phyloP scores from a whole-genome alignment of 2,113 vertebrate species.

The Orthonyx spaldingii region DNA sequence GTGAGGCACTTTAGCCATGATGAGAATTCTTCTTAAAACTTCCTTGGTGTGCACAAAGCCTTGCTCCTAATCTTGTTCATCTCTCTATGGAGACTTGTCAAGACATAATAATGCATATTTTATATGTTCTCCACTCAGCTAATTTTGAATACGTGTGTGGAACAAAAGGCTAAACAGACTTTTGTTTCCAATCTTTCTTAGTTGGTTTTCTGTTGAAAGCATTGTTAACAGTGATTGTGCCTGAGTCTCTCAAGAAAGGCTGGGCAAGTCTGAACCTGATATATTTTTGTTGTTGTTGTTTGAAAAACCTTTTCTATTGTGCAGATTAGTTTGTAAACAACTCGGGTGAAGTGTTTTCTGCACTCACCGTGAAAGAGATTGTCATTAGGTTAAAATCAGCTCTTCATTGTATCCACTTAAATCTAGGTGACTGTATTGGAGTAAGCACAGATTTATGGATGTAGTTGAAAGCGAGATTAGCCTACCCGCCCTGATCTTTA shows the following conservation, averaged over 20 bases:
- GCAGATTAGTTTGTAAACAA: neutral
- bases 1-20: neutral
- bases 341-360: neutral
- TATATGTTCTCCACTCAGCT: neutral
- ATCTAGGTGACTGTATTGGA: neutral
- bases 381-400: neutral
- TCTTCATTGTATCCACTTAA: neutral
- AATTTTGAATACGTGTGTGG: conserved; percentile 1
- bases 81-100: neutral
- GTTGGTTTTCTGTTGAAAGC: neutral
- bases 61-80: conserved; percentile 34
- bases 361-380: neutral
- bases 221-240: neutral
- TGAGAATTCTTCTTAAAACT: neutral
- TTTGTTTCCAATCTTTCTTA: neutral
- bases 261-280: neutral
- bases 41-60: neutral
- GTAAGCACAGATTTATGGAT: neutral
- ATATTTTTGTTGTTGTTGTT: neutral
- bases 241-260: neutral
- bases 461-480: neutral
- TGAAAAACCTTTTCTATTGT: neutral
- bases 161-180: conserved; percentile 28
- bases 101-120: neutral
- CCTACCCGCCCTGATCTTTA: neutral